Evolutionary conservation across 2,888 invertebrate genomes (phyloP), one percentile per base, ranked within the genome.

Genomic region (Argyra leucocephala): DNA sequence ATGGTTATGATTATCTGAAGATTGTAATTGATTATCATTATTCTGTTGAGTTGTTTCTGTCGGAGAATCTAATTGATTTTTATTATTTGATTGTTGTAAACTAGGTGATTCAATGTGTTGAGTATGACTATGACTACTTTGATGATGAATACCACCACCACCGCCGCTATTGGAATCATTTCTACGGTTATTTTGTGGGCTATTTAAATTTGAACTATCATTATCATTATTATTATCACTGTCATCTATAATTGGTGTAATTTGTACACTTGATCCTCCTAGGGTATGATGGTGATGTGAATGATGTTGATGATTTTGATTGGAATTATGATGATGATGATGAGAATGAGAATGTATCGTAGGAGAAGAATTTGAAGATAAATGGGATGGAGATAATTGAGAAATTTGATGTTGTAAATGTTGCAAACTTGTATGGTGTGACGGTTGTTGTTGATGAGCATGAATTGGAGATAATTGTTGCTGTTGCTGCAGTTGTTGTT

Each of bases 181-280:
- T 65, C 73, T 75, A 4, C 74, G 69, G 65, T 75, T 75, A 18
- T 66, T 66, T n/a, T 76, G 75, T 64, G 78, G 76, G 67, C 77
- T 76, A 63, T 74, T 72, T 62, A 71, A 61, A 62, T 65, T 66
- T 9, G 72, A 71, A 69, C 72, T 68, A 15, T 48, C 48, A 48
- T 18, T 48, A 18, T 48, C 15, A n/a, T 48, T 48, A 23, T 73
- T 72, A 23, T 71, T 71, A 1, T 73, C 73, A 12, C 75, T 73
- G 23, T 68, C 67, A 0, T 73, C 70, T 12, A 74, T 70, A 58
- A 75, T 69, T 26, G 75, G 71, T n/a, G 72, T 72, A 9, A 73
- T 72, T 69, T 73, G 72, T 61, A 73, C 57, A 63, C 69, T 71
- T 15, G 71, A 69, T 15, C 71, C 62, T 65, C 68, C 65, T 26